Percentiles rank a stretch among this genome's conserved stretches.
Evolutionary conservation across 1,140 invertebrate genomes (phyloP).

Genomic region (Drosophila carrolli): DNA sequence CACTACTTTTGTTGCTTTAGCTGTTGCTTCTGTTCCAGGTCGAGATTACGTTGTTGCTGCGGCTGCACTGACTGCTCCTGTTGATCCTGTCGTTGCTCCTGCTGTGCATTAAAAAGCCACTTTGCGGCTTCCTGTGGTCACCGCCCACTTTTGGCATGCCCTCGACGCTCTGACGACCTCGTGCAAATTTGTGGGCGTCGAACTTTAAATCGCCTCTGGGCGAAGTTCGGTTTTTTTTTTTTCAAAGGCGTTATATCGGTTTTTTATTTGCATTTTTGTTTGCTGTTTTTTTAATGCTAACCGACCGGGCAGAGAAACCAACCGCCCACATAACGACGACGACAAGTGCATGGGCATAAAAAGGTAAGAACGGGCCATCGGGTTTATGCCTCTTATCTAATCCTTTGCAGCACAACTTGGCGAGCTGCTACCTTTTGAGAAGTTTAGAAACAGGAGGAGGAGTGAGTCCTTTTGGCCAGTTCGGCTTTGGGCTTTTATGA

Average conservation of each 20-base stretch:
- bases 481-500: conserved; percentile 65
- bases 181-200: conserved; percentile 70
- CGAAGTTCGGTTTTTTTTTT: conserved; percentile 2
- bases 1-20: conserved; percentile 13
- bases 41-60: conserved; percentile 12
- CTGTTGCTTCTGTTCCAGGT: conserved; percentile 21
- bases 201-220: conserved; percentile 59
- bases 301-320: neutral
- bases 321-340: conserved; percentile 52
- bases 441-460: neutral
- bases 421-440: conserved; percentile 38
- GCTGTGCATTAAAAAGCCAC: conserved; percentile 81
- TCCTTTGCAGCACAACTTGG: conserved; percentile 72
- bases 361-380: conserved; percentile 48
- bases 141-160: conserved; percentile 61
- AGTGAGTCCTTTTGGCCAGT: conserved; percentile 46
- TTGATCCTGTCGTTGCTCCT: conserved; percentile 42
- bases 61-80: neutral
- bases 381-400: conserved; percentile 69
- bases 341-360: conserved; percentile 78
- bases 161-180: conserved; percentile 20
- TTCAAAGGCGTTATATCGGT: conserved; percentile 32
- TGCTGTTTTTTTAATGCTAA: conserved; percentile 31
- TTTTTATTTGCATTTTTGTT: conserved; percentile 49
- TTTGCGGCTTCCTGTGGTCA: conserved; percentile 79